Evolutionary conservation across 2,888 invertebrate species (phyloP).

Genomic region (Cheilosia grossa): DNA sequence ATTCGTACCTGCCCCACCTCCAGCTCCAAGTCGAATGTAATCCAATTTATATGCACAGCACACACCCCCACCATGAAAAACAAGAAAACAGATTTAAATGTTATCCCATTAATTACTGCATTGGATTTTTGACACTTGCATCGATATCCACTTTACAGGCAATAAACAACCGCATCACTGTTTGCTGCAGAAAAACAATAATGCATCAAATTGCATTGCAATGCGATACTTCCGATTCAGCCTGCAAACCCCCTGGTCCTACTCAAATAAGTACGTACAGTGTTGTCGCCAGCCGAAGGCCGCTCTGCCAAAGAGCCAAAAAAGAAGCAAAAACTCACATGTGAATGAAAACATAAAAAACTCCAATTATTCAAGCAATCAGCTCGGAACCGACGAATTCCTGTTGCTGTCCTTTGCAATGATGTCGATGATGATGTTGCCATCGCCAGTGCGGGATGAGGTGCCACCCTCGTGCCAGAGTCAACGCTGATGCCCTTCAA

Average conservation of each 20-base stretch:
- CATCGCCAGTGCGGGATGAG: constrained; percentile 34
- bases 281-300: constrained; percentile 45
- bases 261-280: neutral
- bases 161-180: constrained; percentile 70
- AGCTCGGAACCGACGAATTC: constrained; percentile 62
- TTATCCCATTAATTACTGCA: constrained; percentile 71
- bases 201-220: constrained; percentile 71
- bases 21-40: neutral
- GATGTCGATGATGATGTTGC: constrained; percentile 58
- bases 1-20: neutral
- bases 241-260: neutral
- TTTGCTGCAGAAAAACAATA: constrained; percentile 66
- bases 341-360: constrained; percentile 70
- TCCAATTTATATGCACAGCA: constrained; percentile 16
- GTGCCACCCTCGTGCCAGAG: constrained; percentile 46
- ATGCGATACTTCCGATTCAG: constrained; percentile 59
- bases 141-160: constrained; percentile 72
- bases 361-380: constrained; percentile 73
- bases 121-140: constrained; percentile 73
- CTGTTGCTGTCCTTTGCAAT: constrained; percentile 68
- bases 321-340: constrained; percentile 44
- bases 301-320: constrained; percentile 32
- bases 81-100: constrained; percentile 67
- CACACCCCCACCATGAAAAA: neutral
- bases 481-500: constrained; percentile 64